Percentiles rank a stretch among this genome's conserved stretches.
Evolutionary conservation across 2,888 invertebrate genomes (phyloP).

Genomic region (Leptinotarsa rubiginosa): DNA sequence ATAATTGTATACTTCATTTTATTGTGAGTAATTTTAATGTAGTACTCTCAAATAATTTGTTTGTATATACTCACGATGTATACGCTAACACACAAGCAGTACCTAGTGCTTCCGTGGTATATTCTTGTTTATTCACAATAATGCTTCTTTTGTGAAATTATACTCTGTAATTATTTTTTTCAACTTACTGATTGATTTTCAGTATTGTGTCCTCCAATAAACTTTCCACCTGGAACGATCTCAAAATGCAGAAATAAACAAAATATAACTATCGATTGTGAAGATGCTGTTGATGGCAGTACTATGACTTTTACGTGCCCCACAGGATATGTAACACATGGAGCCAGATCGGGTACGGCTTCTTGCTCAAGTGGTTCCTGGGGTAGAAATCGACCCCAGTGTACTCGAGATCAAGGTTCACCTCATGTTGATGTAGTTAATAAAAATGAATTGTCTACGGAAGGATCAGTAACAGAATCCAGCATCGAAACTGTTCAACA

Average conservation of each 20-base stretch:
- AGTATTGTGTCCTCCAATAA: conserved; percentile 15
- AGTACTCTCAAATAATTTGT: no score
- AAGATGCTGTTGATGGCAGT: conserved; percentile 9
- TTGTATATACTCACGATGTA: no score
- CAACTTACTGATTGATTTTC: not conserved
- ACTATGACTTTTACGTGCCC: conserved; percentile 24
- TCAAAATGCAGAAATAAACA: conserved; percentile 13
- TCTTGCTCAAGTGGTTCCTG: conserved; percentile 24
- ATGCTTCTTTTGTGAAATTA: no score
- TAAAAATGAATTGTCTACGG: not conserved
- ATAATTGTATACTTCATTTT: no score
- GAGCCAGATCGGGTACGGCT: not conserved
- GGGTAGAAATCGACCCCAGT: conserved; percentile 3
- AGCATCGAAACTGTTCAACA: not conserved
- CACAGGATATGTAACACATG: not conserved
- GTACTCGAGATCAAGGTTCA: not conserved
- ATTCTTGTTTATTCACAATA: no score
- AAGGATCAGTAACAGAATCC: not conserved
- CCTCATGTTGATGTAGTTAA: not conserved
- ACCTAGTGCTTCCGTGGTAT: no score
- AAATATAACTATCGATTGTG: conserved; percentile 13
- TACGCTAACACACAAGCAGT: no score
- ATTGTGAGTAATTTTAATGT: no score
- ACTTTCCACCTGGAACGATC: conserved; percentile 11
- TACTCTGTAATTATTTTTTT: not conserved